Base-by-base conservation (phyloP, 2,797 vertebrate genomes). In the Rousettus madagascariensis region DNA sequence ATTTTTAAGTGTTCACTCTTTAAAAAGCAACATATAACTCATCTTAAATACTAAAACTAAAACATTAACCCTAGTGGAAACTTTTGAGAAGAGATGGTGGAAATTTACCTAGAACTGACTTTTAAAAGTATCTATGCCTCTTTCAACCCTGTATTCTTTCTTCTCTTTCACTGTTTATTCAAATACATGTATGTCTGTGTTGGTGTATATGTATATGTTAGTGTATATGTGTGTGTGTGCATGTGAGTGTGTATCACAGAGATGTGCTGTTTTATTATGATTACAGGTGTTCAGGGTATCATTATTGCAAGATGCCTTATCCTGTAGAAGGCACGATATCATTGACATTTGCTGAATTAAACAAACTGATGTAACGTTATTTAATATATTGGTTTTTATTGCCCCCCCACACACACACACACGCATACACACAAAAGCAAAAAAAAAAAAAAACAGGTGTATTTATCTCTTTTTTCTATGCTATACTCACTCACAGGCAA, bases 1-100 rank as follows among this genome's bases (percentile, higher is more conserved):
- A 86, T 95, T 95, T 95, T 84, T 57, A 74, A 79, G 38, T 86
- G 10, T 86, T 91, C 41, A 90, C 16, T 88, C 10, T 92, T 84
- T 68, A 36, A 53, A 93, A 84, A 57, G 19, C 19, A 96, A 66
- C 43, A 53, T 53, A 17, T 65, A 69, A 75, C 3, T 53, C 88
- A 71, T 26, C 49, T 87, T 38, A 92, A 94, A 49, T 85, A 89
- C 33, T 41, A 89, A 95, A 91, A 38, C 19, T 61, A 36, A 72
- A 92, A 71, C 69, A 78, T 36, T 61, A 85, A 43, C 5, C 17
- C 20, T 17, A 36, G 12, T 46, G 7, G 36, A 84, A 93, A 86
- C 82, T 77, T 95, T 24, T 91, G 89, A 86, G 11, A 74, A 12
- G 26, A 87, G 28, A 57, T 41, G 15, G 6, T 72, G 3, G 10